Percentiles rank a stretch among this genome's conserved stretches.
These are phyloP conservation scores for Coranthus polyacanthus DNA, from an alignment of 2,797 vertebrate genomes.

Conservation along the genomic window DNA sequence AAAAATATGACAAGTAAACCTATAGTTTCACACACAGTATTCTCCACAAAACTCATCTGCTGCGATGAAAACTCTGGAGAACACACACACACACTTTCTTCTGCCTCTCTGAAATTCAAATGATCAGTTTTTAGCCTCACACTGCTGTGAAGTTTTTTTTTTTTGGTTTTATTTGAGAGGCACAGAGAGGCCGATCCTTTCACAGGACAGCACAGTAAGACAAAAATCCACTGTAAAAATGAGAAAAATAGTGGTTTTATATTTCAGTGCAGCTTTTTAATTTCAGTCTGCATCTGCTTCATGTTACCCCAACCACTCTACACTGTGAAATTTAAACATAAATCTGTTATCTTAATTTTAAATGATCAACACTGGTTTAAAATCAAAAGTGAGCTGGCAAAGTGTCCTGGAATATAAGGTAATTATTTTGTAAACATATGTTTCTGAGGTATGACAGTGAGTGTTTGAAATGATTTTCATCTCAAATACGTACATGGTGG, in stretches of 20 bases:
- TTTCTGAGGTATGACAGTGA: too few relatives aligned
- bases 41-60: constrained; percentile 13
- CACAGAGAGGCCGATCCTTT: constrained; percentile 36
- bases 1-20: constrained; percentile 16
- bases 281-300: neutral
- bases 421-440: too few relatives aligned
- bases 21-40: constrained; percentile 7
- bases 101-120: constrained; percentile 1
- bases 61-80: constrained; percentile 5
- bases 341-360: neutral
- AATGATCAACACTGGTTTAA: too few relatives aligned
- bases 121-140: neutral
- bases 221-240: neutral
- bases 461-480: too few relatives aligned
- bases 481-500: too few relatives aligned
- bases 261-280: neutral
- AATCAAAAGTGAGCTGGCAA: too few relatives aligned
- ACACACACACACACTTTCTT: constrained; percentile 11
- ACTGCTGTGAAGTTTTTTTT: neutral
- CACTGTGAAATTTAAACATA: neutral
- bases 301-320: neutral
- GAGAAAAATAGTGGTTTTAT: neutral
- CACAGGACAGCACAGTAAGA: constrained; percentile 5
- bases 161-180: constrained; percentile 30
- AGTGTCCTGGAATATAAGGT: too few relatives aligned